Evolutionary conservation across 2,888 invertebrate species (phyloP), one percentile per base, ranked within the genome.

Genomic region (Cerceris ruficornis): DNA sequence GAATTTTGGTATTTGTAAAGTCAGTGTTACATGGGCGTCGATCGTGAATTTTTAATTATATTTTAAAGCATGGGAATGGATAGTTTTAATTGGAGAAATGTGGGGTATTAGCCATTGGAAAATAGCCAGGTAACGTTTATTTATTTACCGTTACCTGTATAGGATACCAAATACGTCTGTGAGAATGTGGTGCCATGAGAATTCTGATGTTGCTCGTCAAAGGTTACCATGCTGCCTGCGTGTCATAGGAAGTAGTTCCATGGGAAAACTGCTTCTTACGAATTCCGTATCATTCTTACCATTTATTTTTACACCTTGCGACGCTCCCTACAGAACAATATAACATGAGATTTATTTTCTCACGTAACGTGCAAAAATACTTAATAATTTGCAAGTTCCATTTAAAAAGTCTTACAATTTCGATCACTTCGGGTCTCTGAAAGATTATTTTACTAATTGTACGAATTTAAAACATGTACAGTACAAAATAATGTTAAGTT

Each of bases 61-160:
- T n/a, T n/a, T n/a, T n/a, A n/a, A n/a, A n/a, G n/a, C n/a, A n/a
- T 50, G 11, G 50, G 50, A 50, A 13, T 13, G 6, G 50, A 50
- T 50, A n/a, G 46, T 46, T 46, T 46, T 8, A 46, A 4, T 46
- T 11, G 9, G 1, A 6, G 11, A 11, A 46, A 50, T n/a, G 50
- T 7, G 13, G 50, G 50, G 9, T 50, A n/a, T n/a, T 50, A 55
- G 39, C 58, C 17, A 43, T 52, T 68, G 68, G 58, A 39, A 43
- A 52, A 62, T 77, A 49, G 77, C 59, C 77, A 76, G 50, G 70
- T 69, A 77, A 76, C 76, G 76, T 75, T 75, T 49, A 39, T 66
- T 58, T 77, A 15, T 15, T 77, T 77, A 78, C 77, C 77, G 77
- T 78, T 78, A 78, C 61, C 17, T 46, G 49, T 1, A 57, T 61